Percentiles rank a stretch among this genome's conserved stretches.
These are phyloP conservation scores for Psophia crepitans DNA, from an alignment of 2,113 vertebrate species.

Conservation along the genomic window DNA sequence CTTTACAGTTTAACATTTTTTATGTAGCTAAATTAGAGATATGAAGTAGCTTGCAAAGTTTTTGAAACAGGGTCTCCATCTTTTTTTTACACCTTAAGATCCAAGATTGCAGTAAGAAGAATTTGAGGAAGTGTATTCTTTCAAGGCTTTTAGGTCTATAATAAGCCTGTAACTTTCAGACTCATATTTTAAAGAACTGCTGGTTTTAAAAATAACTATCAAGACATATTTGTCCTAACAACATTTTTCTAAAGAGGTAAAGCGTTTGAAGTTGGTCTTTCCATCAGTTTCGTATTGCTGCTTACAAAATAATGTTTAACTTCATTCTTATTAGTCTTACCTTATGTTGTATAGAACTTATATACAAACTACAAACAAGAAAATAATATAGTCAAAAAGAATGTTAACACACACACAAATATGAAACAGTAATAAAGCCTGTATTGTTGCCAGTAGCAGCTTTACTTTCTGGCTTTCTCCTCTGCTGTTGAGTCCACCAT, in stretches of 20 bases:
- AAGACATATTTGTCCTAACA: background rate
- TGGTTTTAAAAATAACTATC: background rate
- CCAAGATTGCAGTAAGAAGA: background rate
- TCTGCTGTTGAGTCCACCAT: background rate
- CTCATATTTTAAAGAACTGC: background rate
- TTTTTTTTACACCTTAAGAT: background rate
- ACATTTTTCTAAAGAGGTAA: background rate
- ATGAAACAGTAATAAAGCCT: background rate
- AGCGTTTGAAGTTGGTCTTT: background rate
- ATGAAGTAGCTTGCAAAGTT: background rate
- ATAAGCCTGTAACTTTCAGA: background rate
- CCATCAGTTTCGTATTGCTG: background rate
- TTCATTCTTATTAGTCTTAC: background rate
- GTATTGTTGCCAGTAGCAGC: background rate
- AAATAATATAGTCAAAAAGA: background rate
- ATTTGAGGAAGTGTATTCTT: background rate
- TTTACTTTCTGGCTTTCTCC: background rate
- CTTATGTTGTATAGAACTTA: background rate
- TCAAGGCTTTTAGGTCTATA: background rate
- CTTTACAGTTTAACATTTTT: too few species aligned
- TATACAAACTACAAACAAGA: background rate
- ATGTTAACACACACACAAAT: background rate
- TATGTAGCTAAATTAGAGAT: background rate
- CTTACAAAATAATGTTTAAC: background rate
- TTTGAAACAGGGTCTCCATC: background rate